Base-by-base conservation (phyloP, 2,888 invertebrate genomes). In the Machimus atricapillus region DNA sequence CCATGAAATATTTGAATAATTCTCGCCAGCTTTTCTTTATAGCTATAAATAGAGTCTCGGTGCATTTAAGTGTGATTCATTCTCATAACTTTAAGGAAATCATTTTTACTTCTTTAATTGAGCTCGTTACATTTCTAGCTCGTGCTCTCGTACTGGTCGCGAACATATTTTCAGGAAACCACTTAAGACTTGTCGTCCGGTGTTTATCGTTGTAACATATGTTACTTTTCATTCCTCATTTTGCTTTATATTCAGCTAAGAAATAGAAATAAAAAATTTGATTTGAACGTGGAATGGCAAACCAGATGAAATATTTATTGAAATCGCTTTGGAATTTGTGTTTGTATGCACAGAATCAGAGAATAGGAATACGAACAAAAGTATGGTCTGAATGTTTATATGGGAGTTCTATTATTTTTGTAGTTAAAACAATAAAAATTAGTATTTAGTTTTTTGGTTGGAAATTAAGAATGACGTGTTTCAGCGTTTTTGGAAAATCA, bases 1-100 rank as follows among this genome's bases (percentile, higher is more conserved):
- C 43, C 78, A 46, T 37, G 78, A 78, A 78, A 78, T 78, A 23
- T 78, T 46, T 78, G 78, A 40, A 78, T 78, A 78, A 78, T 78
- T 78, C 43, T 78, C 43, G 78, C 16, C 12, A 23, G 27, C 19
- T 40, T 37, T 78, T 46, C 40, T 43, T 9, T 19, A n/a, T n/a
- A 14, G 19, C 46, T 78, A 78, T 78, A 46, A 46, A 78, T 78
- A 78, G 77, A 77, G n/a, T n/a, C 74, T 74, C 31, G 27, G 76
- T 76, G 76, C 76, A 76, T 34, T 76, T 76, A 40, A 37, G 34
- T 76, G 76, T 76, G 40, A 76, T 76, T 76, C 76, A 76, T 37
- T 76, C 66, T 19, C 23, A 27, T 27, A 66, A 66, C 66, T 66
- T 66, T 66, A 8, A 66, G 66, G 66, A 66, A 66, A 66, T 66